These are phyloP conservation scores for Drosophila takahashii DNA, from an alignment of 1,140 invertebrate species.

Conservation along the genomic window DNA sequence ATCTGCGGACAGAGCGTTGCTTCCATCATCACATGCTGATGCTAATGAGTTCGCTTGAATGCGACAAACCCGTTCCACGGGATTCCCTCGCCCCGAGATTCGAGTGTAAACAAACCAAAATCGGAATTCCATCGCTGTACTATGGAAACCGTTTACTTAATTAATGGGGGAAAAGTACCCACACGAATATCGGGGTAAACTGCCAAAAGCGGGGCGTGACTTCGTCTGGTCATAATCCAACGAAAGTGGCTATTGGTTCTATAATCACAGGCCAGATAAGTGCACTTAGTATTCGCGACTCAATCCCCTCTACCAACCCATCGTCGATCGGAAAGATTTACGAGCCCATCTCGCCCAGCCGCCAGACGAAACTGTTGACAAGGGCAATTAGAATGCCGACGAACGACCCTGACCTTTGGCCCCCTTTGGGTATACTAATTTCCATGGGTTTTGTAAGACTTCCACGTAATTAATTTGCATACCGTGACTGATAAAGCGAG, in stretches of 20 bases:
- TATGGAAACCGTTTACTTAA: constrained; percentile 63
- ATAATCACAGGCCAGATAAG: constrained; percentile 15
- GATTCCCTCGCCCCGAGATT: constrained; percentile 53
- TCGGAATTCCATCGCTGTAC: constrained; percentile 40
- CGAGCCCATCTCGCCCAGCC: constrained; percentile 4
- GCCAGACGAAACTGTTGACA: constrained; percentile 45
- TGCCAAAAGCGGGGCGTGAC: constrained; percentile 48
- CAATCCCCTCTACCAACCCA: background rate
- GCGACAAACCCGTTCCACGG: constrained; percentile 49
- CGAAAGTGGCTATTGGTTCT: constrained; percentile 33
- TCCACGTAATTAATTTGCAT: constrained; percentile 57
- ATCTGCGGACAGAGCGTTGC: background rate
- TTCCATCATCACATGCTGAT: constrained; percentile 45
- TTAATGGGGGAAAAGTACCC: constrained; percentile 74
- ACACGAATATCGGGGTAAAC: constrained; percentile 43
- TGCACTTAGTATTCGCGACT: constrained; percentile 30
- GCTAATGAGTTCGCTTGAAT: constrained; percentile 64
- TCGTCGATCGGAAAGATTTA: constrained; percentile 39
- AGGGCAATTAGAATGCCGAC: constrained; percentile 51
- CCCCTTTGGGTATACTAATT: constrained; percentile 16
- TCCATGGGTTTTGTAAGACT: constrained; percentile 45
- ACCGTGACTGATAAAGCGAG: constrained; percentile 39
- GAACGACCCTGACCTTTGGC: constrained; percentile 55
- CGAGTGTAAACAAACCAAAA: constrained; percentile 39
- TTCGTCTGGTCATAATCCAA: constrained; percentile 26